Base-by-base conservation (phyloP, 2,113 vertebrate species). In the rabbit (Oryctolagus cuniculus) region DNA sequence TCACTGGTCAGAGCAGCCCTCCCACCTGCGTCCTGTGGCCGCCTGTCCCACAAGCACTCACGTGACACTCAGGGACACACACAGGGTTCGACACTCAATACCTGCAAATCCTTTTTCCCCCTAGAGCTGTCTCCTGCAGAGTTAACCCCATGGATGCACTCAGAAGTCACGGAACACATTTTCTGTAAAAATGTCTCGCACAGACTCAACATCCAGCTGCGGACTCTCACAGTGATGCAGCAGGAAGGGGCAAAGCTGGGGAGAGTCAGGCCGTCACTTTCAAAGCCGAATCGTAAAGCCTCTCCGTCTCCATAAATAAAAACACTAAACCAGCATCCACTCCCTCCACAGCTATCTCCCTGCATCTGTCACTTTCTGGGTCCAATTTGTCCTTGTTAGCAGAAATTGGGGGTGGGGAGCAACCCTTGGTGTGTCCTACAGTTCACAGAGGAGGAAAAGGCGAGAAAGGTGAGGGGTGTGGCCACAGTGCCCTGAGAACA, bases 51-150 rank as follows among this genome's bases (percentile, higher is more conserved):
- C 44, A 44, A 44, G 44, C 44, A 44, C 44, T 44, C 44, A 7
- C 38, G 38, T 4, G 38, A n/a, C 38, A 38, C 38, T 38, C 38
- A n/a, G n/a, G n/a, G 17, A 77, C 9, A 67, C 17, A 75, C 10
- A 78, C 10, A 0, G 55, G 85, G 25, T 51, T 74, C 58, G 6
- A 55, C 21, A 53, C 24, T 36, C 6, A n/a, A 31, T 38, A 51
- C 55, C 12, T 85, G 86, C n/a, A 92, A 81, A 79, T 27, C 49
- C 6, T 44, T 89, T 51, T 69, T 66, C 21, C 77, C 90, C 93
- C 36, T 31, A 85, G 2, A 96, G 58, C 58, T 97, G 91, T 66
- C 94, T 97, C 91, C 95, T 96, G 82, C 86, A 95, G 1, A 53
- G 66, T 92, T 90, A 94, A 78, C 82, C 29, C 11, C 0, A 66